phyloP scores from a whole-genome alignment of 2,888 invertebrate species.

The Nemotelus nigrinus region DNA sequence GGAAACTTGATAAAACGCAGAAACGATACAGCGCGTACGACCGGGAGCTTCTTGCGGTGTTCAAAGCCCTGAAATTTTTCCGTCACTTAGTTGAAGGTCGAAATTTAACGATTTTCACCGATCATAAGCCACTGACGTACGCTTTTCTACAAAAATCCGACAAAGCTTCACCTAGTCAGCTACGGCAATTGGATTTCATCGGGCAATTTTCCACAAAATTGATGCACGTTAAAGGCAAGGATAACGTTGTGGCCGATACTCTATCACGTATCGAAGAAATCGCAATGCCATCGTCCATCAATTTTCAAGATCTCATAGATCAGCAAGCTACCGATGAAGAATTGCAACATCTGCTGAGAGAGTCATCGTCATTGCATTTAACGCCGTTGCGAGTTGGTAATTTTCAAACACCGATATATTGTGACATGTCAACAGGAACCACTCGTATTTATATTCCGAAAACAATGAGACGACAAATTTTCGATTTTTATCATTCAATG shows the following conservation, averaged over 20 bases:
- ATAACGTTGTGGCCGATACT: constrained; percentile 17
- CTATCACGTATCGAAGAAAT: constrained; percentile 18
- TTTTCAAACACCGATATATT: constrained; percentile 30
- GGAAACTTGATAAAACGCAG: constrained; percentile 22
- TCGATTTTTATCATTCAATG: no score
- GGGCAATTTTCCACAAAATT: constrained; percentile 16
- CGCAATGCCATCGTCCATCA: constrained; percentile 12
- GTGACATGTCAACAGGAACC: constrained; percentile 37
- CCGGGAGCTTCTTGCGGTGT: constrained; percentile 37
- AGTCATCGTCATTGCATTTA: not conserved
- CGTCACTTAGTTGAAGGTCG: constrained; percentile 41
- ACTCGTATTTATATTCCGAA: constrained; percentile 31
- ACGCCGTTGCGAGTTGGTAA: constrained; percentile 12
- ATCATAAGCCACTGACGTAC: constrained; percentile 1
- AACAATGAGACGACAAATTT: constrained; percentile 18
- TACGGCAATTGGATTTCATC: constrained; percentile 25
- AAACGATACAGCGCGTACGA: constrained; percentile 13
- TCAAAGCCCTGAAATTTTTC: constrained; percentile 43
- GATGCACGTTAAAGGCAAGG: constrained; percentile 5
- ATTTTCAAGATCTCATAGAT: not conserved
- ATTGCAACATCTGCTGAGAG: not conserved
- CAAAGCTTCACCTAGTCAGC: constrained; percentile 43
- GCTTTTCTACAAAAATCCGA: constrained; percentile 37
- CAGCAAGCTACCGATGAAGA: constrained; percentile 11
- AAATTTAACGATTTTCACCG: constrained; percentile 20